Percentiles rank a stretch among this genome's conserved stretches.
Evolutionary conservation across 2,888 invertebrate species (phyloP).

Genomic region (Scaptomyza cyrtandrae): DNA sequence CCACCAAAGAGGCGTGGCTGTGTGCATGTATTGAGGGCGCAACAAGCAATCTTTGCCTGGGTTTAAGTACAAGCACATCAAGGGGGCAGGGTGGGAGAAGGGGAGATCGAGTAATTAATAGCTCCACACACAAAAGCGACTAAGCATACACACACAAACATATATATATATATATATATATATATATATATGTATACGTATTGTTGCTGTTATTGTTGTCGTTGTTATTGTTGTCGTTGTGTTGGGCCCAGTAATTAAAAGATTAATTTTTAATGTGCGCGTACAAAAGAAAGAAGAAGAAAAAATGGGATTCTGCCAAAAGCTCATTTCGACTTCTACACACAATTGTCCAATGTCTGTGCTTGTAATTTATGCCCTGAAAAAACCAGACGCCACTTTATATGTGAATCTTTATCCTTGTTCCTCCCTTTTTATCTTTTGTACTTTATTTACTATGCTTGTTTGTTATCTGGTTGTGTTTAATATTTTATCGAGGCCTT

Average conservation of each 20-base stretch:
- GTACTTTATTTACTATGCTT: background rate
- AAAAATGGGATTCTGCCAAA: slow-evolving; percentile 32
- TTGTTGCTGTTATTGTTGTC: slow-evolving; percentile 26
- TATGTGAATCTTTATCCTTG: slow-evolving; percentile 19
- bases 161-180: no score
- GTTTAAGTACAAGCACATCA: slow-evolving; percentile 14
- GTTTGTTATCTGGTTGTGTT: slow-evolving; percentile 42
- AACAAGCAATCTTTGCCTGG: slow-evolving; percentile 29
- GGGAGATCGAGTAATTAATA: slow-evolving; percentile 52
- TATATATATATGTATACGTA: no score
- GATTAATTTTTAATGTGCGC: slow-evolving; percentile 76
- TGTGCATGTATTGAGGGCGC: background rate
- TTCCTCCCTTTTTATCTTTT: background rate
- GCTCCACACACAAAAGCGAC: slow-evolving; percentile 33
- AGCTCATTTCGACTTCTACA: slow-evolving; percentile 18
- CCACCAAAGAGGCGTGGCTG: slow-evolving; percentile 26
- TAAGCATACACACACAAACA: slow-evolving; percentile 19
- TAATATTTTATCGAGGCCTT: slow-evolving; percentile 63
- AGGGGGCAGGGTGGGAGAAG: background rate
- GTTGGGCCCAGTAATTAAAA: slow-evolving; percentile 67
- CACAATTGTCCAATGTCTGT: no score
- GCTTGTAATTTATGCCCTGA: slow-evolving; percentile 52
- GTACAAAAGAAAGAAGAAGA: slow-evolving; percentile 21
- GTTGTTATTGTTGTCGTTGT: slow-evolving; percentile 32
- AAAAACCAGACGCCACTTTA: background rate